These are phyloP conservation scores for Euwallacea fornicatus DNA, from an alignment of 1,140 invertebrate genomes.

Conservation along the genomic window DNA sequence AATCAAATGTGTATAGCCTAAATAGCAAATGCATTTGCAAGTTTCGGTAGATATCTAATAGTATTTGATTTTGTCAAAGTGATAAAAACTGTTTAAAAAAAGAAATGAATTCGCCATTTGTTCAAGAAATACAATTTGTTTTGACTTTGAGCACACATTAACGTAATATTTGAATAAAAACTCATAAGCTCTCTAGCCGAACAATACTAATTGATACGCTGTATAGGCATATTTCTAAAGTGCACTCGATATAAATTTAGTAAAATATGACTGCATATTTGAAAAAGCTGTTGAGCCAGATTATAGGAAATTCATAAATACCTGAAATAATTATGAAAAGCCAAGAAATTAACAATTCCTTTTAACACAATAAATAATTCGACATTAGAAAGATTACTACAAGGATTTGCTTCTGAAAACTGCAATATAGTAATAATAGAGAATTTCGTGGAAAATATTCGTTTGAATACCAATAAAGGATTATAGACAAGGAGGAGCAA, in stretches of 20 bases:
- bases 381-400: slow-evolving; percentile 26
- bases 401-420: slow-evolving; percentile 29
- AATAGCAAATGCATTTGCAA: too few relatives aligned
- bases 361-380: slow-evolving; percentile 23
- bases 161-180: slow-evolving; percentile 33
- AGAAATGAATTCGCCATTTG: slow-evolving; percentile 19
- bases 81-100: slow-evolving; percentile 19
- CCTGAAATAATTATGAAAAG: slow-evolving; percentile 25
- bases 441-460: slow-evolving; percentile 17
- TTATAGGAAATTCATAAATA: slow-evolving; percentile 27
- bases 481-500: too few relatives aligned
- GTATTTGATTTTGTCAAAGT: neutral
- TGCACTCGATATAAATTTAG: slow-evolving; percentile 17
- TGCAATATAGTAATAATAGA: slow-evolving; percentile 27
- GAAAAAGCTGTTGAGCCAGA: slow-evolving; percentile 26
- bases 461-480: slow-evolving; percentile 1
- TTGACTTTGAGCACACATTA: slow-evolving; percentile 31
- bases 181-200: slow-evolving; percentile 21
- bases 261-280: slow-evolving; percentile 28
- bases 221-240: slow-evolving; percentile 18
- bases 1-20: too few relatives aligned
- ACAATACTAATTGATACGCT: slow-evolving; percentile 31
- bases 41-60: too few relatives aligned
- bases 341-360: slow-evolving; percentile 8
- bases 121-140: slow-evolving; percentile 13